These are phyloP conservation scores for Drosophila buzzatii DNA, from an alignment of 2,888 invertebrate genomes.

Conservation along the genomic window DNA sequence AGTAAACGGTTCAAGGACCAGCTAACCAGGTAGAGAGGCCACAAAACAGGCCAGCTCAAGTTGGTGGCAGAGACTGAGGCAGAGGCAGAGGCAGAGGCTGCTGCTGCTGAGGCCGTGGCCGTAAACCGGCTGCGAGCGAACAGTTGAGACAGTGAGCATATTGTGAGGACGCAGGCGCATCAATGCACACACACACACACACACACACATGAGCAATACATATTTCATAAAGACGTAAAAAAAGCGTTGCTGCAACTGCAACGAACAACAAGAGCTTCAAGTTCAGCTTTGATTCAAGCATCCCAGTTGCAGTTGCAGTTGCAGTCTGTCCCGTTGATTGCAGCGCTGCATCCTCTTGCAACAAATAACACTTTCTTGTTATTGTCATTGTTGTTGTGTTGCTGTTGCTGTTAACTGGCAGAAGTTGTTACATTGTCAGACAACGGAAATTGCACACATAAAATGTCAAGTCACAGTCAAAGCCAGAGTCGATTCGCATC, in stretches of 20 bases:
- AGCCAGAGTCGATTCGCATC: slow-evolving; percentile 34
- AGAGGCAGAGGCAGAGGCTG: neutral
- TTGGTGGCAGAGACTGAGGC: slow-evolving; percentile 13
- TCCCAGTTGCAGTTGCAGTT: slow-evolving; percentile 17
- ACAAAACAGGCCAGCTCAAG: slow-evolving; percentile 54
- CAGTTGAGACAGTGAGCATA: slow-evolving; percentile 31
- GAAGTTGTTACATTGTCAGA: slow-evolving; percentile 73
- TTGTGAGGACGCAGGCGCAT: slow-evolving; percentile 65
- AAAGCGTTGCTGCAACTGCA: slow-evolving; percentile 39
- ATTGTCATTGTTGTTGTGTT: slow-evolving; percentile 13
- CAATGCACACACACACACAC: slow-evolving; percentile 19
- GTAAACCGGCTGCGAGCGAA: slow-evolving; percentile 60
- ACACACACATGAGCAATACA: slow-evolving; percentile 42
- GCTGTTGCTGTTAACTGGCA: slow-evolving; percentile 50
- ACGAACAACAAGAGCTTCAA: slow-evolving; percentile 14
- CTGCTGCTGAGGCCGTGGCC: slow-evolving; percentile 16
- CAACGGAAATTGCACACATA: slow-evolving; percentile 74
- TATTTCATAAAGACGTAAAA: slow-evolving; percentile 56
- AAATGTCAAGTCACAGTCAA: slow-evolving; percentile 54
- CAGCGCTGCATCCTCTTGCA: slow-evolving; percentile 33
- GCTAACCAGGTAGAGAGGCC: slow-evolving; percentile 41
- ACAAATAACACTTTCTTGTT: slow-evolving; percentile 23
- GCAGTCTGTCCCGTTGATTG: slow-evolving; percentile 28
- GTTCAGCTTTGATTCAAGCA: slow-evolving; percentile 16
- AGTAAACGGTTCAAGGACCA: slow-evolving; percentile 83